These are phyloP conservation scores for Siniperca obscura DNA, from an alignment of 2,797 vertebrate species.

Conservation along the genomic window DNA sequence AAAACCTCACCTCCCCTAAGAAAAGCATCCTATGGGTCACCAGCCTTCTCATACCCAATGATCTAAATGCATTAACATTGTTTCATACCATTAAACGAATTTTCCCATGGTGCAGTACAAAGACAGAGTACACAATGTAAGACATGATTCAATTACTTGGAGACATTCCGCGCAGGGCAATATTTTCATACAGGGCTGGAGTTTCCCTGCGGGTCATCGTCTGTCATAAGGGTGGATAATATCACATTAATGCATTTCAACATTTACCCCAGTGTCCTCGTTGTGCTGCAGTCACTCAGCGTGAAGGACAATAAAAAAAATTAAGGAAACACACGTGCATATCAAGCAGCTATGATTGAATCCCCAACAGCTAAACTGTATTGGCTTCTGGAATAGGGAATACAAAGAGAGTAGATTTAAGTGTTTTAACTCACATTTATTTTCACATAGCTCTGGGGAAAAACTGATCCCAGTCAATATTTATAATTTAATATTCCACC, in stretches of 20 bases:
- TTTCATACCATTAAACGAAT: slow-evolving; percentile 67
- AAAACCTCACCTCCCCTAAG: slow-evolving; percentile 9
- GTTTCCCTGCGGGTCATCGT: slow-evolving; percentile 55
- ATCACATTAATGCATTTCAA: slow-evolving; percentile 70
- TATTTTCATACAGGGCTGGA: slow-evolving; percentile 60
- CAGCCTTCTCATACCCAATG: slow-evolving; percentile 11
- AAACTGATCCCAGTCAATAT: slow-evolving; percentile 58
- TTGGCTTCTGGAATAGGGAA: neutral
- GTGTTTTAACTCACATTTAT: slow-evolving; percentile 53
- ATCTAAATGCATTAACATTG: slow-evolving; percentile 58
- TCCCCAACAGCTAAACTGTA: slow-evolving; percentile 22
- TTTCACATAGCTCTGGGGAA: slow-evolving; percentile 47
- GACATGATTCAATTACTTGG: slow-evolving; percentile 69
- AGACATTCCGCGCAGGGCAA: slow-evolving; percentile 43
- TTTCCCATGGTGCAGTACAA: slow-evolving; percentile 40
- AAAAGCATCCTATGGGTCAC: slow-evolving; percentile 36
- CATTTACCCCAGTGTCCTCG: slow-evolving; percentile 57
- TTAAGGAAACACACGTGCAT: slow-evolving; percentile 50
- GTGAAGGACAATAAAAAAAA: slow-evolving; percentile 64
- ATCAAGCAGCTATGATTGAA: slow-evolving; percentile 52
- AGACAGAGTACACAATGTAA: slow-evolving; percentile 51
- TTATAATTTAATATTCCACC: slow-evolving; percentile 73
- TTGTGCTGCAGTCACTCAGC: slow-evolving; percentile 57
- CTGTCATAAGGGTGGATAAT: slow-evolving; percentile 56
- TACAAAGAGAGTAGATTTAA: slow-evolving; percentile 46